Evolutionary conservation across 2,888 invertebrate genomes (phyloP).

Genomic region (Acleris sparsana): DNA sequence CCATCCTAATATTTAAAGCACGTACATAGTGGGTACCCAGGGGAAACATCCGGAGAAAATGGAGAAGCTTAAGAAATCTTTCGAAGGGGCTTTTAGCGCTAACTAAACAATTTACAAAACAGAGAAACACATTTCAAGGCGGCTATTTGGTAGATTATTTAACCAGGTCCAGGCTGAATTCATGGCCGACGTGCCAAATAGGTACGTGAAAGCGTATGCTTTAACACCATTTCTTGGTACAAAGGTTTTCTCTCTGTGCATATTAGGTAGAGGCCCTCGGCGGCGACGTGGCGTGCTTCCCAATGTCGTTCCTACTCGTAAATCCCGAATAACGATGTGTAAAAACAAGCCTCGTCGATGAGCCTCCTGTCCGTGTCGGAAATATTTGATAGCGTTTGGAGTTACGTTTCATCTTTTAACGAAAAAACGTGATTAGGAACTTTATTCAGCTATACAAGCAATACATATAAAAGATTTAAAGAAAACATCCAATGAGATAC

Average conservation of each 20-base stretch:
- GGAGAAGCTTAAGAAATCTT: constrained; percentile 46
- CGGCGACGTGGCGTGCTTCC: constrained; percentile 64
- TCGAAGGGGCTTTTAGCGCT: constrained; percentile 56
- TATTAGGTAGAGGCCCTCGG: constrained; percentile 66
- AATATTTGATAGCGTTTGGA: constrained; percentile 28
- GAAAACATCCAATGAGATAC: too few species aligned
- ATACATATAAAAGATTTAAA: too few species aligned
- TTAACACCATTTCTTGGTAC: constrained; percentile 60
- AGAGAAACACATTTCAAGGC: constrained; percentile 60
- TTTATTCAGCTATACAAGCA: too few species aligned
- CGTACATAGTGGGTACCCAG: constrained; percentile 24
- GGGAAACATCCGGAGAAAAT: constrained; percentile 21
- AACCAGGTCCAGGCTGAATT: constrained; percentile 68
- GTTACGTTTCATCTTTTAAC: constrained; percentile 12
- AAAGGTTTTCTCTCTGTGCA: constrained; percentile 73
- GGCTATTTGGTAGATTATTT: constrained; percentile 73
- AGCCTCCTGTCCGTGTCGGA: constrained; percentile 23
- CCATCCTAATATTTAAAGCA: constrained; percentile 24
- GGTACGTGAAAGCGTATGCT: constrained; percentile 59
- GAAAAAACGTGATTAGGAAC: too few species aligned
- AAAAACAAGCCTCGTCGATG: constrained; percentile 37
- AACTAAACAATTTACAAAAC: constrained; percentile 62
- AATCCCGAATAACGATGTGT: constrained; percentile 65
- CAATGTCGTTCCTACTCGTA: constrained; percentile 61
- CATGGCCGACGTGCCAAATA: constrained; percentile 60